Evolutionary conservation across 2,888 invertebrate genomes (phyloP).

Genomic region (Desoria tigrina): DNA sequence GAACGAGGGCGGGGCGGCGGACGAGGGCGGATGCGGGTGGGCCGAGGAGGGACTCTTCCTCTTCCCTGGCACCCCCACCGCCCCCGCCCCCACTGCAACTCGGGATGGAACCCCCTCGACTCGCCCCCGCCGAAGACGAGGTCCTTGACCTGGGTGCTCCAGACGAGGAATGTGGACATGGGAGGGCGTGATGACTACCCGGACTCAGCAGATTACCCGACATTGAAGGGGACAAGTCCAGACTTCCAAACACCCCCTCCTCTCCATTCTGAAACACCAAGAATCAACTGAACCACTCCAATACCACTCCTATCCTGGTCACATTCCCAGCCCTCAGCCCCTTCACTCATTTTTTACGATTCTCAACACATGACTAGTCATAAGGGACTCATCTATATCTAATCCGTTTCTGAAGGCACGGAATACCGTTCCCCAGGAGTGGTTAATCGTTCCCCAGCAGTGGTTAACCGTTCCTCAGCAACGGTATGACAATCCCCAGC

Average conservation of each 20-base stretch:
- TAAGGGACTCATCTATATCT: too few relatives aligned
- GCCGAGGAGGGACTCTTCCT: constrained; percentile 54
- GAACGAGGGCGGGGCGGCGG: constrained; percentile 57
- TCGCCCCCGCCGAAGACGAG: not conserved
- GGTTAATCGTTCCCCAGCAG: too few relatives aligned
- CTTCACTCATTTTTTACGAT: too few relatives aligned
- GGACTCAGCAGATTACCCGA: constrained; percentile 48
- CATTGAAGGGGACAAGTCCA: constrained; percentile 51
- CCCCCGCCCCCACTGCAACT: not conserved
- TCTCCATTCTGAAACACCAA: constrained; percentile 41
- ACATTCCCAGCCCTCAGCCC: too few relatives aligned
- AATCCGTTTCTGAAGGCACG: too few relatives aligned
- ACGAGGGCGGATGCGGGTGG: constrained; percentile 57
- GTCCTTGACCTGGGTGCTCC: constrained; percentile 5
- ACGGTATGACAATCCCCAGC: too few relatives aligned
- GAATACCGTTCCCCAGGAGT: too few relatives aligned
- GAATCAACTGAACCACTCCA: not conserved
- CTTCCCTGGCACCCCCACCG: constrained; percentile 34
- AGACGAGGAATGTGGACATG: constrained; percentile 22
- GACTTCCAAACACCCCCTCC: constrained; percentile 44
- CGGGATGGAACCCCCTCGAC: not conserved
- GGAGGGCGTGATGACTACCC: constrained; percentile 32
- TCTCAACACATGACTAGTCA: too few relatives aligned
- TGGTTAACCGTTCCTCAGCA: too few relatives aligned
- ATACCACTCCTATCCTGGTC: not conserved